Percentiles rank a stretch among this genome's conserved stretches.
Conservation (phyloP, 2,113 vertebrate species). For the Murina feae region DNA sequence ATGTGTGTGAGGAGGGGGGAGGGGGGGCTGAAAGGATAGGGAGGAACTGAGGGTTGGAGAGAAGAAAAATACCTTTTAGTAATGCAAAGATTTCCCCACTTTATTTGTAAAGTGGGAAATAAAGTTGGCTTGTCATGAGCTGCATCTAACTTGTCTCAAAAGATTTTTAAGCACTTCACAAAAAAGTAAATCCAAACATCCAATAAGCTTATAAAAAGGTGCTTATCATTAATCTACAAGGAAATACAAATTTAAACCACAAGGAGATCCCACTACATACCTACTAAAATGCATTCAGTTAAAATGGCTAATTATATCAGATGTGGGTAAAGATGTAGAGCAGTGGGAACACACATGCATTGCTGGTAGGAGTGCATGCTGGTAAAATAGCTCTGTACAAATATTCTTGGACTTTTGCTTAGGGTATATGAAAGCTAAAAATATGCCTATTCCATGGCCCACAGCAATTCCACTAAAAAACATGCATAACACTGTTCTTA, state of each 20-base stretch:
- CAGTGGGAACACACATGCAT: too few relatives aligned
- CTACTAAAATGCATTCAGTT: neutral
- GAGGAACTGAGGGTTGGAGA: neutral
- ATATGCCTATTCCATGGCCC: neutral
- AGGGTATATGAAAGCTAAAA: neutral
- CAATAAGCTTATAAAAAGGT: neutral
- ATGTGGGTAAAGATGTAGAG: neutral
- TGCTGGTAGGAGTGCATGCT: neutral
- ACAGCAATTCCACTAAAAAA: neutral
- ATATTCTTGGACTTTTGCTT: neutral
- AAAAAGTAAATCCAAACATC: neutral
- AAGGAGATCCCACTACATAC: neutral
- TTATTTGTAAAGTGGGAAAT: constrained; percentile 21
- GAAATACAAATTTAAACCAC: neutral
- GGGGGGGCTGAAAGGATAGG: neutral
- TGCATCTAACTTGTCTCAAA: neutral
- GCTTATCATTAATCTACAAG: neutral
- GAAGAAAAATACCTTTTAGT: neutral
- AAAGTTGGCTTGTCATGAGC: neutral
- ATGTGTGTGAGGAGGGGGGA: neutral
- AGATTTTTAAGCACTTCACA: neutral
- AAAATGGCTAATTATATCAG: neutral
- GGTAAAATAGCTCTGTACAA: neutral
- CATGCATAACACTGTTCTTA: neutral
- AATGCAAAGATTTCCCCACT: too few relatives aligned